phyloP scores from a whole-genome alignment of 1,140 invertebrate genomes.

The Cyclargus thomasi region DNA sequence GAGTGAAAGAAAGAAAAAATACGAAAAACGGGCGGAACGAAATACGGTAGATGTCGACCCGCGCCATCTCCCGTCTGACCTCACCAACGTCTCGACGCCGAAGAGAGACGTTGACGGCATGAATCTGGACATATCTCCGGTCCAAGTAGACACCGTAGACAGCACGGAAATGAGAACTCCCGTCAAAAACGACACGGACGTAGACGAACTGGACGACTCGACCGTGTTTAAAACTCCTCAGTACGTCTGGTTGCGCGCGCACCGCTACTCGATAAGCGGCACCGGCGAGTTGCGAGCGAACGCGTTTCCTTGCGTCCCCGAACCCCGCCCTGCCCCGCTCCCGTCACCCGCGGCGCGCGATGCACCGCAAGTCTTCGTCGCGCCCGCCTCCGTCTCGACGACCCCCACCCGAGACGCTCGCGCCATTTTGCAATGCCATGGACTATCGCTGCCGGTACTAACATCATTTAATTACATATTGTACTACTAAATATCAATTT shows the following conservation, averaged over 20 bases:
- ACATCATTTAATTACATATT: slow-evolving; percentile 68
- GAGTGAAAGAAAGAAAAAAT: slow-evolving; percentile 73
- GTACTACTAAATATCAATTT: slow-evolving; percentile 60
- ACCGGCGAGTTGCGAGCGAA: slow-evolving; percentile 36
- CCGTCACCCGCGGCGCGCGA: slow-evolving; percentile 30
- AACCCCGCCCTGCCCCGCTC: slow-evolving; percentile 22
- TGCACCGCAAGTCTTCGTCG: slow-evolving; percentile 39
- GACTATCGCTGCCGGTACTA: slow-evolving; percentile 75
- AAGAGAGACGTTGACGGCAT: slow-evolving; percentile 60
- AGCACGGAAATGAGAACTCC: slow-evolving; percentile 53
- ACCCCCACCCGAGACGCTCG: slow-evolving; percentile 58
- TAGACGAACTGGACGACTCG: slow-evolving; percentile 59
- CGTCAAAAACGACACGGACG: slow-evolving; percentile 34
- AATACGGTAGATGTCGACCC: slow-evolving; percentile 60
- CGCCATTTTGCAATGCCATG: slow-evolving; percentile 70
- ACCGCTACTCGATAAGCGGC: slow-evolving; percentile 52
- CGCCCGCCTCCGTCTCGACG: slow-evolving; percentile 49
- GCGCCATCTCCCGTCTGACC: slow-evolving; percentile 46
- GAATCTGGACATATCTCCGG: slow-evolving; percentile 65
- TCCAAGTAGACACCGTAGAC: slow-evolving; percentile 65
- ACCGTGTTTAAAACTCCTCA: slow-evolving; percentile 64
- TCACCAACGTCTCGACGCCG: slow-evolving; percentile 59
- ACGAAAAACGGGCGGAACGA: slow-evolving; percentile 61
- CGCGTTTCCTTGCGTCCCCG: slow-evolving; percentile 23
- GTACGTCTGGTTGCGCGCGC: slow-evolving; percentile 46